phyloP scores from a whole-genome alignment of 2,888 invertebrate genomes.

The Rotaria sp. region DNA sequence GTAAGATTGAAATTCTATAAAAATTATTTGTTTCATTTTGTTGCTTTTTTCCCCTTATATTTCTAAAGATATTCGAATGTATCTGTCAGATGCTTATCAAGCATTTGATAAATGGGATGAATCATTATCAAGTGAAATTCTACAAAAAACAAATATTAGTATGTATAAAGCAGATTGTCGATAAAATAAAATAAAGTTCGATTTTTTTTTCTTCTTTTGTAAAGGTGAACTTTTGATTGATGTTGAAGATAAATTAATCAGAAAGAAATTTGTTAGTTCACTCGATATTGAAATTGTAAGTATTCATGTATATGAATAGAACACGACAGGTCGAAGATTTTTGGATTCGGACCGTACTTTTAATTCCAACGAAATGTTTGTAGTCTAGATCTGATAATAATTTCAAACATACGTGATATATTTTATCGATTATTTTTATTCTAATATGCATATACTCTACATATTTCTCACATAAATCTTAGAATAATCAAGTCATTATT shows the following conservation, averaged over 20 bases:
- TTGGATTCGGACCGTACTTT: too few species aligned
- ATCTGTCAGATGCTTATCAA: background rate
- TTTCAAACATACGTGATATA: too few species aligned
- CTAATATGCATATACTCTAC: too few species aligned
- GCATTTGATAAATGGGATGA: conserved; percentile 29
- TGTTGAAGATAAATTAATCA: background rate
- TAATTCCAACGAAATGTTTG: too few species aligned
- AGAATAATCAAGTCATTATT: too few species aligned
- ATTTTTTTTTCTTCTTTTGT: background rate
- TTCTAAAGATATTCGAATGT: background rate
- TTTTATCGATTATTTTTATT: too few species aligned
- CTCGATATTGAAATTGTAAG: conserved; percentile 26
- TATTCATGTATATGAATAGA: background rate
- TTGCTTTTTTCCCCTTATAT: background rate
- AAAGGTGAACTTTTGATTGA: conserved; percentile 12
- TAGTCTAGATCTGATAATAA: too few species aligned
- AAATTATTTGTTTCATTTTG: background rate
- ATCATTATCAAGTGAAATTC: background rate
- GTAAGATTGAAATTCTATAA: background rate
- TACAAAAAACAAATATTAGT: conserved; percentile 24
- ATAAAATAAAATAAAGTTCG: too few species aligned
- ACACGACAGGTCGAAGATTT: too few species aligned
- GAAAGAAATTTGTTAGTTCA: conserved; percentile 27
- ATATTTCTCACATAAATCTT: too few species aligned
- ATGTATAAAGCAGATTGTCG: background rate